phyloP scores from a whole-genome alignment of 2,888 invertebrate genomes.

The Agrotis segetum region DNA sequence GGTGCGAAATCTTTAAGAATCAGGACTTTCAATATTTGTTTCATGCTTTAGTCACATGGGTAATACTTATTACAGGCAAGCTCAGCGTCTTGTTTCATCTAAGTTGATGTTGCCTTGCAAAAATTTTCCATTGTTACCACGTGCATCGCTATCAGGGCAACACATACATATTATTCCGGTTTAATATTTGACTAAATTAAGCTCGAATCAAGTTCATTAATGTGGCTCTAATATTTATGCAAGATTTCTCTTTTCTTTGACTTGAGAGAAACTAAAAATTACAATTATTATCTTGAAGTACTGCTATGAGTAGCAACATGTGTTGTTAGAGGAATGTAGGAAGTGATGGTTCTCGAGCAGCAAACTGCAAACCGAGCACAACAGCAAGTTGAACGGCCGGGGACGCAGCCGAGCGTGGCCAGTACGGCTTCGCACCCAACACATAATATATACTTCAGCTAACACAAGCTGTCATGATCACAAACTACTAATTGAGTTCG shows the following conservation, averaged over 20 bases:
- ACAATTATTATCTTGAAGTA: slow-evolving; percentile 28
- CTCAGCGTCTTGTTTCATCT: background rate
- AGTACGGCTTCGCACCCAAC: slow-evolving; percentile 80
- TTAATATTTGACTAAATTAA: slow-evolving; percentile 2
- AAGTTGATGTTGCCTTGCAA: background rate
- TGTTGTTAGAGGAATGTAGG: slow-evolving; percentile 79
- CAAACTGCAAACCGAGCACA: slow-evolving; percentile 81
- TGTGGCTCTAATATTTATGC: slow-evolving; percentile 25
- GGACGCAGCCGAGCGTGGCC: slow-evolving; percentile 82
- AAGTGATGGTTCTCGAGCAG: slow-evolving; percentile 84
- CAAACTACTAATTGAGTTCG: slow-evolving; percentile 11
- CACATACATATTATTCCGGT: background rate
- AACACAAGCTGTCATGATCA: slow-evolving; percentile 45
- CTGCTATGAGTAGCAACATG: slow-evolving; percentile 57
- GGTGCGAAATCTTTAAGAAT: slow-evolving; percentile 21
- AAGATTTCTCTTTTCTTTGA: slow-evolving; percentile 46
- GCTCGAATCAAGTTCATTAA: slow-evolving; percentile 27
- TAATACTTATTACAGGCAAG: background rate
- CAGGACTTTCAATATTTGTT: background rate
- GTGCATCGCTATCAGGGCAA: slow-evolving; percentile 4
- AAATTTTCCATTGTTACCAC: background rate
- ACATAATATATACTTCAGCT: slow-evolving; percentile 57
- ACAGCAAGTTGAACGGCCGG: slow-evolving; percentile 87
- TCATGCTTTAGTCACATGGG: background rate
- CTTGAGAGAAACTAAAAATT: slow-evolving; percentile 36